phyloP scores from a whole-genome alignment of 2,888 invertebrate genomes.

The Agrypnus murinus region DNA sequence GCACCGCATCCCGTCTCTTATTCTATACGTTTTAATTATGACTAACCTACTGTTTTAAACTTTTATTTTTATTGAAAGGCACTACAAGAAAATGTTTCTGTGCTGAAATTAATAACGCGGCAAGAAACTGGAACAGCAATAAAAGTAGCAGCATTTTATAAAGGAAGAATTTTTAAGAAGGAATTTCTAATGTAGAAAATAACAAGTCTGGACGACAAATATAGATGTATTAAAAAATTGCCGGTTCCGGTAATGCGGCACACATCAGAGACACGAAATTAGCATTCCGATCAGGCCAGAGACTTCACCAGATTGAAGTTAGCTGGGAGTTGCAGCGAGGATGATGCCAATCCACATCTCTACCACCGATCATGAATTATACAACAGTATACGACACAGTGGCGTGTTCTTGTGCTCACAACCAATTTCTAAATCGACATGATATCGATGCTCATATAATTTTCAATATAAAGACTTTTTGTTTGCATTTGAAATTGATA shows the following conservation, averaged over 20 bases:
- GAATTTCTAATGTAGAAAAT: constrained; percentile 3
- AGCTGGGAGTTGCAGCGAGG: constrained; percentile 46
- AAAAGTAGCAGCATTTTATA: constrained; percentile 38
- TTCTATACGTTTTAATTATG: background rate
- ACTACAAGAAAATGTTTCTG: no score
- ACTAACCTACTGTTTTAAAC: no score
- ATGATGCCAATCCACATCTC: constrained; percentile 56
- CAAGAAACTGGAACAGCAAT: no score
- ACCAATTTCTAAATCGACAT: constrained; percentile 4
- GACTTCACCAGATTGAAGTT: constrained; percentile 68
- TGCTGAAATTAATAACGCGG: no score
- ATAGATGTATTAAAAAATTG: constrained; percentile 47
- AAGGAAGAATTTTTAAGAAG: background rate
- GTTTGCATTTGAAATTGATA: no score
- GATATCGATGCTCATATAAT: no score
- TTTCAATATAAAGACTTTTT: no score
- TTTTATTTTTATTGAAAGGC: no score
- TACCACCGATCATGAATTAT: constrained; percentile 60
- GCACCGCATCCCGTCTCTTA: no score
- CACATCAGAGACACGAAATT: constrained; percentile 66
- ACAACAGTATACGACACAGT: constrained; percentile 46
- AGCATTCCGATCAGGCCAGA: constrained; percentile 66
- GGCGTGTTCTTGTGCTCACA: constrained; percentile 7
- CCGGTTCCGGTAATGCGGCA: constrained; percentile 65
- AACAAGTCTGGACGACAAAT: background rate